A percentile compares a stretch with the other conserved stretches of the same genome.
Evolutionary conservation across 1,140 invertebrate genomes (phyloP).

Genomic region (Episyrphus balteatus): DNA sequence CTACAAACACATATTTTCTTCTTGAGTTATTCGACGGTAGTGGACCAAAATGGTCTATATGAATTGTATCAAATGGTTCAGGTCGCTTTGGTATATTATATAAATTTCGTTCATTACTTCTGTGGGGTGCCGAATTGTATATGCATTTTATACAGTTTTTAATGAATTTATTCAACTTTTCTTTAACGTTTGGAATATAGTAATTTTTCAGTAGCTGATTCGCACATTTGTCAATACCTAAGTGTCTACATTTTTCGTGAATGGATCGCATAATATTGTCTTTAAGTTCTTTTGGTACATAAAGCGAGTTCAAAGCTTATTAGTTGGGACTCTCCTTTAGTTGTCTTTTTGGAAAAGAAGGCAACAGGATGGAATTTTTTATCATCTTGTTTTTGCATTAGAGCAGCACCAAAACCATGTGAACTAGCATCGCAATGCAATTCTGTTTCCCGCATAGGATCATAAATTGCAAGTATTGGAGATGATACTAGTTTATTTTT

Average conservation of each 20-base stretch:
- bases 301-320: neutral
- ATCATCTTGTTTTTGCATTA: slow-evolving; percentile 14
- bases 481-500: slow-evolving; percentile 10
- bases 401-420: slow-evolving; percentile 16
- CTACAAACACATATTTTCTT: neutral
- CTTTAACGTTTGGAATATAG: too few species aligned
- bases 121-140: neutral
- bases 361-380: neutral
- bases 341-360: neutral
- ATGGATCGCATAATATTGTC: neutral
- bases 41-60: too few species aligned
- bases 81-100: neutral
- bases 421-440: slow-evolving; percentile 21
- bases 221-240: neutral
- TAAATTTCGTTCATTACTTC: neutral
- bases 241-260: neutral
- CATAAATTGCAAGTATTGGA: slow-evolving; percentile 20
- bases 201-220: neutral
- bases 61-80: neutral
- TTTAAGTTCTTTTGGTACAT: neutral
- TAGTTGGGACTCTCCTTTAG: neutral
- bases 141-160: neutral
- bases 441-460: slow-evolving; percentile 11
- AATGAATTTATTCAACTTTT: neutral
- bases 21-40: neutral